These are phyloP conservation scores for Julus scanicus DNA, from an alignment of 2,888 invertebrate species.

Conservation along the genomic window DNA sequence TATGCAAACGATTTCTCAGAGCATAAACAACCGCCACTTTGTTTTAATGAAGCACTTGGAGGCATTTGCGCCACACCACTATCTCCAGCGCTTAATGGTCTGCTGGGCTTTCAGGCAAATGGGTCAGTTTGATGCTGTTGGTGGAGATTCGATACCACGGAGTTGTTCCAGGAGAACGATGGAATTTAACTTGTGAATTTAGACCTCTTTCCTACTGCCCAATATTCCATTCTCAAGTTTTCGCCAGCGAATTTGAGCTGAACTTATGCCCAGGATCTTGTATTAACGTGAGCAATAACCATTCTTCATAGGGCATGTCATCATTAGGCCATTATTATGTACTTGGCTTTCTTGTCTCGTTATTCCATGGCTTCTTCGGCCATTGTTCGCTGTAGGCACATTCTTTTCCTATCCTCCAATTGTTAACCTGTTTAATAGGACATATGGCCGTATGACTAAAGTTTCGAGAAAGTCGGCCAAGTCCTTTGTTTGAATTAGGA, in stretches of 20 bases:
- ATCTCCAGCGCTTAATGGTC: not conserved
- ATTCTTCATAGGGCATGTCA: no score
- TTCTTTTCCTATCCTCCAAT: no score
- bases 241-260: not conserved
- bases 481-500: no score
- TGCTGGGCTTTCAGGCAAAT: not conserved
- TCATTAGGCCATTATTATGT: no score
- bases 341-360: no score
- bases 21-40: not conserved
- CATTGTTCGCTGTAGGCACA: no score
- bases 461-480: no score
- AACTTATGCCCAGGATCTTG: not conserved
- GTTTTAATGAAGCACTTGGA: not conserved
- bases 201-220: not conserved
- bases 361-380: no score
- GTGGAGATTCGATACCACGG: not conserved
- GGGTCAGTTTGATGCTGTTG: not conserved
- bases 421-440: no score
- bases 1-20: not conserved
- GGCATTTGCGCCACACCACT: not conserved
- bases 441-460: no score
- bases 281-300: not conserved
- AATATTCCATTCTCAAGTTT: not conserved
- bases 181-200: not conserved
- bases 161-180: not conserved